phyloP scores from a whole-genome alignment of 2,797 vertebrate genomes.

The Parotocinclus haroldoi region DNA sequence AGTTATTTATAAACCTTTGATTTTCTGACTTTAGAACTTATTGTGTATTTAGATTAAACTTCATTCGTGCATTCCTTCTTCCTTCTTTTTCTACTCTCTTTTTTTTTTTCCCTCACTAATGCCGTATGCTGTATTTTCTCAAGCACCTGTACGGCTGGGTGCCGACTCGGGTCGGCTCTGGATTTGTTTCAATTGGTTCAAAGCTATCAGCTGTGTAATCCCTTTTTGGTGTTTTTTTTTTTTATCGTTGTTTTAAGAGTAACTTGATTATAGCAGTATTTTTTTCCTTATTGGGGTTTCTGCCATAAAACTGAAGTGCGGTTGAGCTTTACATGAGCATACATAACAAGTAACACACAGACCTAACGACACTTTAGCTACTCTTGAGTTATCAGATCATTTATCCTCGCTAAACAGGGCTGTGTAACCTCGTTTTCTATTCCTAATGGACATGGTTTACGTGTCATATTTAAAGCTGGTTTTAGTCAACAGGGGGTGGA shows the following conservation, averaged over 20 bases:
- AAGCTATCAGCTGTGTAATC: conserved; percentile 25
- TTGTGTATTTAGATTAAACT: conserved; percentile 27
- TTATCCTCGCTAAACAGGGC: conserved; percentile 52
- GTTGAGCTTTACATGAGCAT: conserved; percentile 15
- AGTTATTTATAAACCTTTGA: conserved; percentile 38
- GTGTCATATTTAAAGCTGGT: conserved; percentile 54
- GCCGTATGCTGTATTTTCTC: conserved; percentile 17
- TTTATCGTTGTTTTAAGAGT: conserved; percentile 26
- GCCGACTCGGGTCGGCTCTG: background rate
- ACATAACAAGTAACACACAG: conserved; percentile 7
- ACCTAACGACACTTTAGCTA: conserved; percentile 30
- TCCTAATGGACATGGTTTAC: conserved; percentile 53
- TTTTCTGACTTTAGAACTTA: conserved; percentile 11
- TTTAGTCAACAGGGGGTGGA: conserved; percentile 50
- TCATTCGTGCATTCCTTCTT: conserved; percentile 37
- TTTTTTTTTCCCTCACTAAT: conserved; percentile 1
- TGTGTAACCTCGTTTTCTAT: conserved; percentile 43
- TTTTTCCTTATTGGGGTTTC: conserved; percentile 57
- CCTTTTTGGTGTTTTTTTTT: conserved; percentile 8
- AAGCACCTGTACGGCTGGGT: conserved; percentile 15
- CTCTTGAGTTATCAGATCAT: conserved; percentile 46
- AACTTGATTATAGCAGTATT: conserved; percentile 48
- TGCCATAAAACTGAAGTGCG: conserved; percentile 20
- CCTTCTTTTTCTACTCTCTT: conserved; percentile 4
- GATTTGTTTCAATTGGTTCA: conserved; percentile 13